These are phyloP conservation scores for Craterocephalus amniculus DNA, from an alignment of 2,797 vertebrate genomes.

Conservation along the genomic window DNA sequence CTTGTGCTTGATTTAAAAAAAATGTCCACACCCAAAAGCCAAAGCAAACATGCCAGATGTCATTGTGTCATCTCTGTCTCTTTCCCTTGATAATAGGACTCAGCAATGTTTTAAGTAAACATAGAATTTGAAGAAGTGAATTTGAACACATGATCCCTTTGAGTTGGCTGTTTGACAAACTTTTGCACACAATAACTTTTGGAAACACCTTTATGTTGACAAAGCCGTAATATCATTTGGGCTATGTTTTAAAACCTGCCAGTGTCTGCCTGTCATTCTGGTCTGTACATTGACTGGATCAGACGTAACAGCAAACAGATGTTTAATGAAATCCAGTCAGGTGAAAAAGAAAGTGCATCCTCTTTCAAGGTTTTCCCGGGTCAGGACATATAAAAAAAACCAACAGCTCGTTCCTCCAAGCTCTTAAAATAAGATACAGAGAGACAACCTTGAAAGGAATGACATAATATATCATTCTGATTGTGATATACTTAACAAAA, in stretches of 20 bases:
- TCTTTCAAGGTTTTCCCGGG: not conserved
- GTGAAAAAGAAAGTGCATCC: not conserved
- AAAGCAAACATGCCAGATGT: conserved; percentile 52
- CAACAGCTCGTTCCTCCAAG: not conserved
- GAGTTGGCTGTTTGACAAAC: conserved; percentile 34
- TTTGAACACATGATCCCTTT: conserved; percentile 18
- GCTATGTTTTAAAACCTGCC: not conserved
- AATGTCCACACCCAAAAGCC: conserved; percentile 45
- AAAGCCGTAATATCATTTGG: not conserved
- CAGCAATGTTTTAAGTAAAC: conserved; percentile 29
- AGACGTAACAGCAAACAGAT: not conserved
- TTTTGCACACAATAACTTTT: not conserved
- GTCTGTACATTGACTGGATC: not conserved
- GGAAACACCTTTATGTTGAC: conserved; percentile 10
- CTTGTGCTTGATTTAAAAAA: not conserved
- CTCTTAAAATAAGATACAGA: not conserved
- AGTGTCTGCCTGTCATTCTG: not conserved
- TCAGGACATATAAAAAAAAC: not conserved
- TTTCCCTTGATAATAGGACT: conserved; percentile 17
- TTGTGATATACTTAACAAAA: not conserved
- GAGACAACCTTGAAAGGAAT: not conserved
- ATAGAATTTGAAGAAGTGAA: conserved; percentile 29
- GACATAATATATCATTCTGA: not conserved
- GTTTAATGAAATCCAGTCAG: not conserved
- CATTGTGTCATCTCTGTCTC: conserved; percentile 31